A percentile compares a stretch with the other conserved stretches of the same genome.
phyloP scores from a whole-genome alignment of 2,888 invertebrate genomes.

The Iphiclides podalirius region DNA sequence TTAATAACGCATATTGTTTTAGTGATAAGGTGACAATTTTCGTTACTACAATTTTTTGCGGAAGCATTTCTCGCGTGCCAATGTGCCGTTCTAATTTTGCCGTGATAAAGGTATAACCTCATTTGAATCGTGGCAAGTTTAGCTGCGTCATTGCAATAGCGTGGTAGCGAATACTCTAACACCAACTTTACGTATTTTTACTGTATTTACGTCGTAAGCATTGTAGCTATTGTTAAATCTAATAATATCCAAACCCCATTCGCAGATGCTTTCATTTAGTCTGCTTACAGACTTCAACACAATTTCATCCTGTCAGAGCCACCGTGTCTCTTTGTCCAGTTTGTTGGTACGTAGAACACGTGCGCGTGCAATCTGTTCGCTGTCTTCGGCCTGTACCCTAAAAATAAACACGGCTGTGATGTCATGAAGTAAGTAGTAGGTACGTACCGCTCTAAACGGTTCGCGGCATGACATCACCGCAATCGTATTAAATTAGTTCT shows the following conservation, averaged over 20 bases:
- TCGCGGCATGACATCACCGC: conserved; percentile 69
- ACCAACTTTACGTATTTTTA: too few species aligned
- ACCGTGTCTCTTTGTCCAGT: conserved; percentile 5
- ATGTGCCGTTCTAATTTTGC: conserved; percentile 58
- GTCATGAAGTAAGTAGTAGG: conserved; percentile 71
- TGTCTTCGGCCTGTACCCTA: conserved; percentile 39
- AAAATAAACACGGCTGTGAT: conserved; percentile 72
- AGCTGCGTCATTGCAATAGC: conserved; percentile 24
- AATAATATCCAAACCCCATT: too few species aligned
- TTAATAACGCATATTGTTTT: too few species aligned
- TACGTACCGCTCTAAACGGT: conserved; percentile 65
- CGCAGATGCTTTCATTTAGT: too few species aligned
- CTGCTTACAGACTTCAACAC: too few species aligned
- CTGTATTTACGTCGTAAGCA: too few species aligned
- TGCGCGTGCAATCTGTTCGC: conserved; percentile 40
- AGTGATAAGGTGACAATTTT: too few species aligned
- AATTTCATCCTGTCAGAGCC: too few species aligned
- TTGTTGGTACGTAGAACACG: conserved; percentile 18
- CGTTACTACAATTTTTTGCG: not conserved
- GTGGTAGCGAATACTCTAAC: not conserved
- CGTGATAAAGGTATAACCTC: conserved; percentile 51
- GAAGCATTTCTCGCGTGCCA: conserved; percentile 52
- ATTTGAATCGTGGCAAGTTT: conserved; percentile 46
- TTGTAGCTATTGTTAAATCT: too few species aligned
- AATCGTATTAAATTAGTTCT: conserved; percentile 62